Evolutionary conservation across 1,140 invertebrate genomes (phyloP).

Genomic region (Mizuhopecten yessoensis): DNA sequence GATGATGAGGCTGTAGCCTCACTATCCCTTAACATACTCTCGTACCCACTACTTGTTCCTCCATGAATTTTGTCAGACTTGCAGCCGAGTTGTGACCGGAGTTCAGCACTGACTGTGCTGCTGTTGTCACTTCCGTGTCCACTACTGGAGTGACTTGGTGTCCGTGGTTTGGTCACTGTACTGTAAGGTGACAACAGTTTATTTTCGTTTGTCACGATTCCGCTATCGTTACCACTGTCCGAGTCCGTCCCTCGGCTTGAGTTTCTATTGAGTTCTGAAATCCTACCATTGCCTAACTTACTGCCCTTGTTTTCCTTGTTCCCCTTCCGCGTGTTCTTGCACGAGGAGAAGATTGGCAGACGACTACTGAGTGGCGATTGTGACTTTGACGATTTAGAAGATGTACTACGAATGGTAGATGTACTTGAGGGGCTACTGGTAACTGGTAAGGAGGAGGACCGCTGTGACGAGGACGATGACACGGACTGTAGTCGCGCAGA

Average conservation of each 20-base stretch:
- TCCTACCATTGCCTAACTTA: slow-evolving; percentile 66
- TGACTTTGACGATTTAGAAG: slow-evolving; percentile 57
- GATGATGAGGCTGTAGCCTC: slow-evolving; percentile 86
- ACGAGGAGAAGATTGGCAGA: slow-evolving; percentile 73
- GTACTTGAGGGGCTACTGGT: slow-evolving; percentile 44
- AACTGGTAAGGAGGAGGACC: not conserved
- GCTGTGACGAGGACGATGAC: slow-evolving; percentile 48
- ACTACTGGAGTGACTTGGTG: slow-evolving; percentile 82
- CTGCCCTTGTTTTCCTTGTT: slow-evolving; percentile 71
- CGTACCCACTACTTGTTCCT: slow-evolving; percentile 92
- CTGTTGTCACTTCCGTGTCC: slow-evolving; percentile 83
- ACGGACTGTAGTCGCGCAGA: slow-evolving; percentile 41
- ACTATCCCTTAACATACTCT: slow-evolving; percentile 92
- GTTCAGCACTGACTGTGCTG: slow-evolving; percentile 77
- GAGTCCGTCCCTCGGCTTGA: slow-evolving; percentile 73
- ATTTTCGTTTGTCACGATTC: slow-evolving; percentile 77
- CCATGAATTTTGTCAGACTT: slow-evolving; percentile 77
- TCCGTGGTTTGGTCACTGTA: slow-evolving; percentile 81
- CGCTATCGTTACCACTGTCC: slow-evolving; percentile 80
- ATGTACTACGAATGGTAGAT: slow-evolving; percentile 45
- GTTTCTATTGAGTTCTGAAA: slow-evolving; percentile 64
- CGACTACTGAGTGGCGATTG: slow-evolving; percentile 69
- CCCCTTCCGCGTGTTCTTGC: slow-evolving; percentile 69
- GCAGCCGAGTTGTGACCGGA: slow-evolving; percentile 73
- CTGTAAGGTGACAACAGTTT: slow-evolving; percentile 81